Evolutionary conservation across 2,797 vertebrate genomes (phyloP).

Genomic region (Tympanoctomys barrerae): DNA sequence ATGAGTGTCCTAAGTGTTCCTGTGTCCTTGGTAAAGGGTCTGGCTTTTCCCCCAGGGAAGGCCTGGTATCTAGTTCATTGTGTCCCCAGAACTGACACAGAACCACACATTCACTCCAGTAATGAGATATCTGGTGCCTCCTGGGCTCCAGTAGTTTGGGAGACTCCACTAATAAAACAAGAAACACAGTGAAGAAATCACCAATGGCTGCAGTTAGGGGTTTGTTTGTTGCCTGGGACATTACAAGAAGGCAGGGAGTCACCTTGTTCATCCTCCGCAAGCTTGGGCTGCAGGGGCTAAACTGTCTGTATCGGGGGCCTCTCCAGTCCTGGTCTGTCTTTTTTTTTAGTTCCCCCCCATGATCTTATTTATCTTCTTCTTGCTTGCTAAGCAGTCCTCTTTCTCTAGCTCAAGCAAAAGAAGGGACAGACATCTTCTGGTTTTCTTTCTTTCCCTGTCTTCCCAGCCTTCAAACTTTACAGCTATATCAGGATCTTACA

Average conservation of each 20-base stretch:
- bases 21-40: neutral
- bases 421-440: neutral
- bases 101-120: neutral
- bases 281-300: neutral
- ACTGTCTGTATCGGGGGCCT: neutral
- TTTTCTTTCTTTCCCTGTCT: neutral
- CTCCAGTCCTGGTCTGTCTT: neutral
- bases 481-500: neutral
- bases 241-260: neutral
- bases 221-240: neutral
- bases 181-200: neutral
- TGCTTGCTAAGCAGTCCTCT: neutral
- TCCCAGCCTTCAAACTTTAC: neutral
- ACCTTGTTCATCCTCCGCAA: neutral
- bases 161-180: neutral
- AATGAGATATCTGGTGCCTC: neutral
- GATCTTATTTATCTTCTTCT: neutral
- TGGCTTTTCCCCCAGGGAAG: neutral
- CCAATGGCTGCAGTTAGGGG: neutral
- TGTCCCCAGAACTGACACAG: neutral
- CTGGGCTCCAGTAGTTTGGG: neutral
- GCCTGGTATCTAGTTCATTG: neutral
- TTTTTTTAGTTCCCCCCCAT: neutral
- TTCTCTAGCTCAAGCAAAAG: conserved; percentile 40
- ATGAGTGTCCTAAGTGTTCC: neutral